Evolutionary conservation across 2,113 vertebrate genomes (phyloP).

Genomic region (Saccopteryx leptura): DNA sequence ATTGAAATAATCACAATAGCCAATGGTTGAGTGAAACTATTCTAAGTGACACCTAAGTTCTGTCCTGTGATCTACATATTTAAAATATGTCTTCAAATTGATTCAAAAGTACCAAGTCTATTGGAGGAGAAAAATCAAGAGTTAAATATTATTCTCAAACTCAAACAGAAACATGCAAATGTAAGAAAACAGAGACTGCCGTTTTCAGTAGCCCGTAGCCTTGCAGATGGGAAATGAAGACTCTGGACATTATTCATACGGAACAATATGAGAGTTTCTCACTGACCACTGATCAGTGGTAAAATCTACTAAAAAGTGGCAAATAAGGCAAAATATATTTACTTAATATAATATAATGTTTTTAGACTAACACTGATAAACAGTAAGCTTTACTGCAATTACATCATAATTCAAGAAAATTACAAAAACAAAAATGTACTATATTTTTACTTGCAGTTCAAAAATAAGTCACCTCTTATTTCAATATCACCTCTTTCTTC

Average conservation of each 20-base stretch:
- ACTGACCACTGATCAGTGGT: background rate
- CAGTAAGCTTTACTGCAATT: slow-evolving; percentile 13
- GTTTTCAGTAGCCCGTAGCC: background rate
- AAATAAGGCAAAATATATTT: slow-evolving; percentile 30
- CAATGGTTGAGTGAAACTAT: background rate
- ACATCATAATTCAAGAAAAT: slow-evolving; percentile 21
- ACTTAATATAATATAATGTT: background rate
- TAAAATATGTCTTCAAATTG: slow-evolving; percentile 49
- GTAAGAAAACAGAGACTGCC: background rate
- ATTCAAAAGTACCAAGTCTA: background rate
- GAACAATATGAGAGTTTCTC: background rate
- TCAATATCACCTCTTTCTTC: background rate
- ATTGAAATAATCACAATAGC: slow-evolving; percentile 34
- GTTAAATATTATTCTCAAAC: slow-evolving; percentile 56
- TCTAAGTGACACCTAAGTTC: background rate
- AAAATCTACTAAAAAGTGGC: slow-evolving; percentile 34
- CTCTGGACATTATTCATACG: background rate
- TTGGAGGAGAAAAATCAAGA: background rate
- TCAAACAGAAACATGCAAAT: background rate
- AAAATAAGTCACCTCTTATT: slow-evolving; percentile 24
- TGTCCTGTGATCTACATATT: background rate
- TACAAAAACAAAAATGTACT: slow-evolving; percentile 8
- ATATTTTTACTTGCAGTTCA: slow-evolving; percentile 45
- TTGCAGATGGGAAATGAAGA: background rate
- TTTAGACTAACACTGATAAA: background rate